Evolutionary conservation across 2,888 invertebrate genomes (phyloP).

Genomic region (Aquatica leii): DNA sequence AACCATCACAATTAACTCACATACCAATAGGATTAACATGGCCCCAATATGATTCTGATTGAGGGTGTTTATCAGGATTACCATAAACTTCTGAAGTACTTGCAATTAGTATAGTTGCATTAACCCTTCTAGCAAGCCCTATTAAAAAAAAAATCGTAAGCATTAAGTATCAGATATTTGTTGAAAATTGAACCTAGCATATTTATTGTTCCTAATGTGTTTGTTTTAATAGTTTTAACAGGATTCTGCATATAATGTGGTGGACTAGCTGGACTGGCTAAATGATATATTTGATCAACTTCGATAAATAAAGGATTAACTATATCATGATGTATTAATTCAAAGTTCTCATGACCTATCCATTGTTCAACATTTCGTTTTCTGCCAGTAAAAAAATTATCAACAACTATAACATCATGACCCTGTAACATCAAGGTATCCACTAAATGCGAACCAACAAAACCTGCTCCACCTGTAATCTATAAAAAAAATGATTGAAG

Average conservation of each 20-base stretch:
- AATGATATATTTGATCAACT: conserved; percentile 97
- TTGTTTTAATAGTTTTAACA: conserved; percentile 99
- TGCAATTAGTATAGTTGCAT: conserved; percentile 92
- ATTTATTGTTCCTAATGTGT: conserved; percentile 95
- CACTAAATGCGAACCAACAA: conserved; percentile 98
- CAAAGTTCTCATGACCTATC: conserved; percentile 99
- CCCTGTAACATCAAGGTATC: conserved; percentile 95
- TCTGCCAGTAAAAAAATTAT: conserved; percentile 98
- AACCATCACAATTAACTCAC: background rate
- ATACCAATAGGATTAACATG: conserved; percentile 97
- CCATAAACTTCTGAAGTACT: conserved; percentile 99
- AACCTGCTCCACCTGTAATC: conserved; percentile 96
- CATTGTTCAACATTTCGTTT: conserved; percentile 98
- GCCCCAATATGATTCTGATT: conserved; percentile 98
- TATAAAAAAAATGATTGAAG: conserved; percentile 57
- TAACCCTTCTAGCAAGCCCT: conserved; percentile 92
- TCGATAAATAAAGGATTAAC: conserved; percentile 97
- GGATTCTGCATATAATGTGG: conserved; percentile 99
- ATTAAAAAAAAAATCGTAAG: conserved; percentile 46
- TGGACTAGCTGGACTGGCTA: conserved; percentile 98
- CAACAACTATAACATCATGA: conserved; percentile 95
- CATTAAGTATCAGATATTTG: conserved; percentile 6
- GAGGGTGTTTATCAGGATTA: conserved; percentile 98
- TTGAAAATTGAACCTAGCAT: conserved; percentile 72
- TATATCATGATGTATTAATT: conserved; percentile 98